phyloP scores from a whole-genome alignment of 2,888 invertebrate species.

The Acrocera orbiculus region DNA sequence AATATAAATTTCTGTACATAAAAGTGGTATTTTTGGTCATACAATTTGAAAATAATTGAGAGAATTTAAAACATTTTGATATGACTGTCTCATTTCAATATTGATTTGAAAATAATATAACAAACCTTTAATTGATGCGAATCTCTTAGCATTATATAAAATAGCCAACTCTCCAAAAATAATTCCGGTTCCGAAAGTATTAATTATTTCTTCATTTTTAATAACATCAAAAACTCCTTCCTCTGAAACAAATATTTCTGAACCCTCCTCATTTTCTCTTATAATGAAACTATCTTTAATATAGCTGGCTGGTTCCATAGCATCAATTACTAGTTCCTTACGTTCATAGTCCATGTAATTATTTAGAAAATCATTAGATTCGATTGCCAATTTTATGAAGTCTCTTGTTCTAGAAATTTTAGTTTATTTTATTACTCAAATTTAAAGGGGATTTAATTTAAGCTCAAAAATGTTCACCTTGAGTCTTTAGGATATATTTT shows the following conservation, averaged over 20 bases:
- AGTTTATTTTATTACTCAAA: no score
- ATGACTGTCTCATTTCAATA: no score
- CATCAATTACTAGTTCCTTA: slow-evolving; percentile 59
- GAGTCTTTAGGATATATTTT: no score
- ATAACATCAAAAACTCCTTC: slow-evolving; percentile 75
- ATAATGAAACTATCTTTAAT: slow-evolving; percentile 53
- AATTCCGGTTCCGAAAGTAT: slow-evolving; percentile 62
- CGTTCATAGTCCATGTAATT: slow-evolving; percentile 58
- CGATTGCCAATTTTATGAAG: slow-evolving; percentile 50
- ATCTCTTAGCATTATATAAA: slow-evolving; percentile 80
- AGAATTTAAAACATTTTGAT: no score
- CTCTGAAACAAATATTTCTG: slow-evolving; percentile 72
- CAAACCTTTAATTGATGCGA: slow-evolving; percentile 66
- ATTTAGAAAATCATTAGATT: slow-evolving; percentile 66
- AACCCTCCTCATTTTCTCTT: slow-evolving; percentile 64
- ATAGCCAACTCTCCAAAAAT: slow-evolving; percentile 87
- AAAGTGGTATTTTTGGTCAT: no score
- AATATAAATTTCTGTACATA: no score
- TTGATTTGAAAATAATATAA: no score
- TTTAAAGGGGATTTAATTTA: not conserved
- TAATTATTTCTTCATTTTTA: slow-evolving; percentile 57
- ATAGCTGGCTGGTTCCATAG: slow-evolving; percentile 57
- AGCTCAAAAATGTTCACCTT: no score
- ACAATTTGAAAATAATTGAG: no score
- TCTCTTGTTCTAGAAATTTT: slow-evolving; percentile 35